Base-by-base conservation (phyloP, 1,140 invertebrate species). In the Halotydeus destructor region DNA sequence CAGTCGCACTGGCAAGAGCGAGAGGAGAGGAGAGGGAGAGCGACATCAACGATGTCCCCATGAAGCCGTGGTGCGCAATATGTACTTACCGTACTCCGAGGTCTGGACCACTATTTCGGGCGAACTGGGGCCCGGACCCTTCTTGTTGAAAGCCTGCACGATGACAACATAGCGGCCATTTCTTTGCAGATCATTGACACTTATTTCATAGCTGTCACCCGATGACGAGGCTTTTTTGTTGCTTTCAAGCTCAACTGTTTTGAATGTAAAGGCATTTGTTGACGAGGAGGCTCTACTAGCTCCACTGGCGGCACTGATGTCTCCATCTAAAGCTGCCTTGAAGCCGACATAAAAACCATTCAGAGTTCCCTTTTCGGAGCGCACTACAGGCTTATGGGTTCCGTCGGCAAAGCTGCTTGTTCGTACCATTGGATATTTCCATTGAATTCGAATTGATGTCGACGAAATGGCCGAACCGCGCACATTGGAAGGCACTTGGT, bases 61-160 rank as follows among this genome's bases (percentile, higher is more conserved):
- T 31, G 12, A 31, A 16, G 12, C 18, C 12, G 16, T 12, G 16
- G 16, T 31, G 16, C 18, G 16, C 30, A 31, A 31, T n/a, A 14
- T 11, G 5, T 4, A 36, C 45, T 32, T 21, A 47, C 45, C 45
- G 19, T 31, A 44, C 33, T 47, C 48, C 12, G 52, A 36, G 5
- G 54, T 56, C 37, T 58, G 55, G 2, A 58, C 58, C 9, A 53
- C 50, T 6, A 57, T 46, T 39, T 61, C 55, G 1, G 53, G 50
- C 11, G 60, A 62, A 5, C 51, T 49, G 1, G 63, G 62, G 35
- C 64, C 62, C 14, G 54, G 49, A 5, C 64, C 64, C 47, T 82
- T 69, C 26, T 76, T 76, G 11, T 67, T 68, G 43, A 58, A 66
- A 6, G 64, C 64, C 46, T 64, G 62, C 3, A 68, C 58, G 18